A percentile compares a stretch with the other conserved stretches of the same genome.
phyloP scores from a whole-genome alignment of 2,113 vertebrate genomes.

The Alaudala cheleensis region DNA sequence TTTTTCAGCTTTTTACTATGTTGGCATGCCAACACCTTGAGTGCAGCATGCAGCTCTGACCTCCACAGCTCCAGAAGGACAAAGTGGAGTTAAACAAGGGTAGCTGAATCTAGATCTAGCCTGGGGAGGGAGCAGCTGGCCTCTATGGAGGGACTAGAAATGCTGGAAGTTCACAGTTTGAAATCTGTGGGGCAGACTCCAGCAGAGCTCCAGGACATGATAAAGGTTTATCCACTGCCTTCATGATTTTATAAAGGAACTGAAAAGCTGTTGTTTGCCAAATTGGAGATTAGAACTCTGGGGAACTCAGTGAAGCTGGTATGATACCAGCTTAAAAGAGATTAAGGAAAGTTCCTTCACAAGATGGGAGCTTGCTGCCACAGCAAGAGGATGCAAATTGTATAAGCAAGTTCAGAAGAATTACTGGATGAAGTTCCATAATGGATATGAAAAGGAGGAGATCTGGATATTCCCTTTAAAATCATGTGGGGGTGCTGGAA shows the following conservation, averaged over 20 bases:
- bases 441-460: background rate
- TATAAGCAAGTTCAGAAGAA: background rate
- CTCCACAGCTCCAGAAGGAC: background rate
- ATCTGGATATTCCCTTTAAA: background rate
- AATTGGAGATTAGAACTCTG: background rate
- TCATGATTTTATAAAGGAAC: background rate
- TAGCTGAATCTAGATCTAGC: background rate
- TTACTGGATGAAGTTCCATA: background rate
- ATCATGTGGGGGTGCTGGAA: fast-evolving
- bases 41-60: background rate
- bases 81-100: background rate
- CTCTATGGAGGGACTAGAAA: background rate
- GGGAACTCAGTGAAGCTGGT: background rate
- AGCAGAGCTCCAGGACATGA: background rate
- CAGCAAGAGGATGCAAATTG: background rate
- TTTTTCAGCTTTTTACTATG: background rate
- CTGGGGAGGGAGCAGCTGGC: background rate
- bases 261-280: background rate
- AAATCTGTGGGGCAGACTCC: background rate
- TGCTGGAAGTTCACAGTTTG: background rate
- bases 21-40: background rate
- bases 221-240: background rate
- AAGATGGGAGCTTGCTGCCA: background rate
- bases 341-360: background rate
- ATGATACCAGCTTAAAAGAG: background rate